phyloP scores from a whole-genome alignment of 2,797 vertebrate genomes.

The Gorsachius magnificus region DNA sequence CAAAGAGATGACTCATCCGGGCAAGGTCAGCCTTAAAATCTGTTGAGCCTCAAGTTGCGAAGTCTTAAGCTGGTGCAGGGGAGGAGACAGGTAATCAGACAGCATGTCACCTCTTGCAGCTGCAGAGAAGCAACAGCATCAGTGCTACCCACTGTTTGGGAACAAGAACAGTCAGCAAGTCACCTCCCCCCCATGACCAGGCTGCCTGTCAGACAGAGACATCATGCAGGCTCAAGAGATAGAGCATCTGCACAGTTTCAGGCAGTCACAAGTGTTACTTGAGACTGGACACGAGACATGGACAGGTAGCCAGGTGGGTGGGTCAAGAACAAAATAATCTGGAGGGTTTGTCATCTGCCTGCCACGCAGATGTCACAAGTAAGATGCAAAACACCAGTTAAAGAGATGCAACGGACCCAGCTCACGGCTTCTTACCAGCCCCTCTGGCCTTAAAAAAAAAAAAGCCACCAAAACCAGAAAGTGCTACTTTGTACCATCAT shows the following conservation, averaged over 20 bases:
- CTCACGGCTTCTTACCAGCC: neutral
- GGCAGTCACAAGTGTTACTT: neutral
- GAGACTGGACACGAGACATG: neutral
- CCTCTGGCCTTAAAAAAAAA: neutral
- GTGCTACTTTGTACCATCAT: neutral
- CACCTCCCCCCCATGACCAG: fast-evolving
- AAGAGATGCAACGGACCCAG: neutral
- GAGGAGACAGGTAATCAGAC: neutral
- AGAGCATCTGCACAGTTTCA: neutral
- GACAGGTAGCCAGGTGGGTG: neutral
- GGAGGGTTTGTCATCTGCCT: neutral
- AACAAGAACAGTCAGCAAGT: neutral
- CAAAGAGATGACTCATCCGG: neutral
- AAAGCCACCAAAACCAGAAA: no score
- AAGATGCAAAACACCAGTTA: neutral
- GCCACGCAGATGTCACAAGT: neutral
- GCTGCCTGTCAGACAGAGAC: neutral
- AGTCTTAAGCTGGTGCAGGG: neutral
- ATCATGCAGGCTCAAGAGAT: neutral
- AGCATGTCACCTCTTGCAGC: neutral
- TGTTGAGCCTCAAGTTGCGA: neutral
- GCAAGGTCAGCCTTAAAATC: neutral
- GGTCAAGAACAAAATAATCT: neutral
- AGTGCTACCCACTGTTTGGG: neutral
- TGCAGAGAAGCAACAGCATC: neutral